Percentiles rank a stretch among this genome's conserved stretches.
These are phyloP conservation scores for Rhagophthalmus giganteus DNA, from an alignment of 2,888 invertebrate genomes.

Conservation along the genomic window DNA sequence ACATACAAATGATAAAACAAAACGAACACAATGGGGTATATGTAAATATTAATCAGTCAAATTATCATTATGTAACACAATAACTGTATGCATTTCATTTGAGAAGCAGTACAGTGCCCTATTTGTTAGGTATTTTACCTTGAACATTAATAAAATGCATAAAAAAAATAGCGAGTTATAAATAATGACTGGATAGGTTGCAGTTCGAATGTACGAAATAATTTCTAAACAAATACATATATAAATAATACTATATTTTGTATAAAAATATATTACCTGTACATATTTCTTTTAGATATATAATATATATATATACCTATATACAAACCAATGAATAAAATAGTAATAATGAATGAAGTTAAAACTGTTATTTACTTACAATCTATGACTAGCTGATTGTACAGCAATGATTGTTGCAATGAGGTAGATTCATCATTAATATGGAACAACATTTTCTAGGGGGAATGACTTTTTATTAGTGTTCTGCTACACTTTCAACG, in stretches of 20 bases:
- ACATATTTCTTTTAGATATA: constrained; percentile 44
- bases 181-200: neutral
- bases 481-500: constrained; percentile 17
- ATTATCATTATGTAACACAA: neutral
- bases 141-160: no score
- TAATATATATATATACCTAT: constrained; percentile 28
- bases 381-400: constrained; percentile 57
- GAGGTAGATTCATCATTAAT: constrained; percentile 51
- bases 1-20: neutral
- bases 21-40: neutral
- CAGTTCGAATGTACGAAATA: neutral
- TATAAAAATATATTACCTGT: constrained; percentile 54
- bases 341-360: constrained; percentile 27
- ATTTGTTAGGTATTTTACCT: no score
- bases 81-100: neutral
- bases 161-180: no score
- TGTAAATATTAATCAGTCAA: neutral
- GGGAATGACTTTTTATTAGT: constrained; percentile 31
- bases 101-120: neutral
- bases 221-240: constrained; percentile 32
- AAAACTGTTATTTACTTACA: constrained; percentile 45
- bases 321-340: constrained; percentile 30
- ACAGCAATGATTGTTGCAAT: constrained; percentile 57
- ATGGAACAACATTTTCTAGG: constrained; percentile 26
- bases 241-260: constrained; percentile 55